These are phyloP conservation scores for Melangyna quadrimaculata DNA, from an alignment of 2,888 invertebrate genomes.

Conservation along the genomic window DNA sequence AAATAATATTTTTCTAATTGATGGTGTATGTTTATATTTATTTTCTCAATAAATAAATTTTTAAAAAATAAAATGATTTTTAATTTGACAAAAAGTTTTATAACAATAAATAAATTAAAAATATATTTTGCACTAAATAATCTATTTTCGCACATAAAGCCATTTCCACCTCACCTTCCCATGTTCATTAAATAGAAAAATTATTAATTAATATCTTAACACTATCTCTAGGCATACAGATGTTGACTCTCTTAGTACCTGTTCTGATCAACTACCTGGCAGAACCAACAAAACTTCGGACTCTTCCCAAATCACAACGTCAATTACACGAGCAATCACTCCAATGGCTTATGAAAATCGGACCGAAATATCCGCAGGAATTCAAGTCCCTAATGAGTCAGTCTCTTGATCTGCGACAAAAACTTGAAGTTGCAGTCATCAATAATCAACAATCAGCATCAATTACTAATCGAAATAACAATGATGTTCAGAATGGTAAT, in stretches of 20 bases:
- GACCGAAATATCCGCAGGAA: constrained; percentile 96
- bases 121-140: constrained; percentile 37
- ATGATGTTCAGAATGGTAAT: constrained; percentile 81
- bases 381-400: constrained; percentile 95
- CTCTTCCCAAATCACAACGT: constrained; percentile 84
- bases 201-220: constrained; percentile 9
- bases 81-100: constrained; percentile 14
- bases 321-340: constrained; percentile 94
- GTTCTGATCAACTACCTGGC: constrained; percentile 93
- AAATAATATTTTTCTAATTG: neutral
- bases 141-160: constrained; percentile 46
- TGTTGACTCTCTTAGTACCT: constrained; percentile 94
- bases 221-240: constrained; percentile 88
- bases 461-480: constrained; percentile 80
- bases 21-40: neutral
- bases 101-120: constrained; percentile 11
- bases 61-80: neutral
- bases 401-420: constrained; percentile 88
- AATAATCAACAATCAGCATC: constrained; percentile 85
- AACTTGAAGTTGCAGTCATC: constrained; percentile 93
- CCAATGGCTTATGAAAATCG: constrained; percentile 94
- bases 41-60: neutral
- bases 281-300: constrained; percentile 85
- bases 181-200: neutral
- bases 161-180: constrained; percentile 58